Conservation (phyloP, 2,797 vertebrate species). For the Hybognathus amarus region DNA sequence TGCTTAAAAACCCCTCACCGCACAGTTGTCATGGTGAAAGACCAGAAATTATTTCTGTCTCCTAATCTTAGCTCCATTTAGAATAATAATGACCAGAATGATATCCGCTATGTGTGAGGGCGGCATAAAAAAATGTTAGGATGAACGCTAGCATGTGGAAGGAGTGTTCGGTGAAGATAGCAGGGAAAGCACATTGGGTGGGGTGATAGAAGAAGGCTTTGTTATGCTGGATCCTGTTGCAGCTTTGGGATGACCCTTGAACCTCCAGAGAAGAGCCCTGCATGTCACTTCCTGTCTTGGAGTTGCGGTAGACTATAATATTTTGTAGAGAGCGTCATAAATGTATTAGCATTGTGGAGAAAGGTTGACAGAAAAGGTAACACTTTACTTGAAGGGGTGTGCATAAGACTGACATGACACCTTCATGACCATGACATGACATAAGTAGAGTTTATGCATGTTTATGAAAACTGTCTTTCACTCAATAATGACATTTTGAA, state of each 20-base stretch:
- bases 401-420: too few relatives aligned
- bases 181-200: slow-evolving; percentile 30
- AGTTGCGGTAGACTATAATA: slow-evolving; percentile 74
- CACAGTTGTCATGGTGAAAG: slow-evolving; percentile 65
- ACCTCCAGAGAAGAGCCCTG: slow-evolving; percentile 72
- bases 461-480: too few relatives aligned
- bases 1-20: background rate
- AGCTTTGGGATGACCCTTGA: slow-evolving; percentile 69
- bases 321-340: slow-evolving; percentile 70
- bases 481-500: too few relatives aligned
- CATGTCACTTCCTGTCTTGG: slow-evolving; percentile 75
- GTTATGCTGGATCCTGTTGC: slow-evolving; percentile 72
- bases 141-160: slow-evolving; percentile 61
- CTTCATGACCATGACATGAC: too few relatives aligned
- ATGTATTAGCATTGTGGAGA: slow-evolving; percentile 72
- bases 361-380: slow-evolving; percentile 38
- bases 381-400: too few relatives aligned
- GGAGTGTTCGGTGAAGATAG: slow-evolving; percentile 76
- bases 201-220: slow-evolving; percentile 69
- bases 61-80: slow-evolving; percentile 63
- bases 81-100: slow-evolving; percentile 69
- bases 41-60: slow-evolving; percentile 56
- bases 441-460: too few relatives aligned
- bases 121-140: slow-evolving; percentile 55
- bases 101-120: slow-evolving; percentile 50